Base-by-base conservation (phyloP, 1,140 invertebrate species). In the Tenebrio molitor region DNA sequence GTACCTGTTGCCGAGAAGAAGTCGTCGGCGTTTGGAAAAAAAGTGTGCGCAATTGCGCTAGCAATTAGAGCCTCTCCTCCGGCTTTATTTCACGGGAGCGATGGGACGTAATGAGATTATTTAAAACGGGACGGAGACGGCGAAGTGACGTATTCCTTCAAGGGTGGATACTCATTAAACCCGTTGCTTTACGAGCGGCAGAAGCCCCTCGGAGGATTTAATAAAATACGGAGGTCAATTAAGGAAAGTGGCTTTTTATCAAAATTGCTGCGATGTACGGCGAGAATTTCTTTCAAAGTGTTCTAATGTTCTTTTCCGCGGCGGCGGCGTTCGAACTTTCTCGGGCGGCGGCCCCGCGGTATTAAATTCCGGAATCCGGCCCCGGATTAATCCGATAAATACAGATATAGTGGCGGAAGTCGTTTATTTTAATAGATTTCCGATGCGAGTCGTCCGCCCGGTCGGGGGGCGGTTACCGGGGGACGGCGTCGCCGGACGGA, bases 171-270 rank as follows among this genome's bases (percentile, higher is more conserved):
- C 50, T 58, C 50, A 58, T 58, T 58, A 58, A 58, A 58, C 50
- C 50, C 50, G 50, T 58, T 58, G 50, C 50, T 58, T 58, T 58
- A 58, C 15, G 50, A 29, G 50, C 10, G 10, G 23, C 14, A 15
- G 23, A 25, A 14, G n/a, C 50, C 50, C 50, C n/a, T 17, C 23
- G n/a, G 2, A 58, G 50, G 50, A 29, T 58, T 58, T 58, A 58
- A 58, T 58, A 58, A 58, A 58, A 58, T 58, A 58, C 50, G 21
- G 50, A 29, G 50, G 50, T 58, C 50, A 58, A 58, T 58, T 58
- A 58, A 29, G 50, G 50, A 29, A 58, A 58, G 50, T 58, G 50
- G 50, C 50, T 58, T 58, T 58, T 58, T 58, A 58, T 58, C 50
- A 58, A 58, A 58, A 58, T 58, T 58, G 50, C 50, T 25, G 3